These are phyloP conservation scores for Corythornis madagascariensis DNA, from an alignment of 2,113 vertebrate genomes.

Conservation along the genomic window DNA sequence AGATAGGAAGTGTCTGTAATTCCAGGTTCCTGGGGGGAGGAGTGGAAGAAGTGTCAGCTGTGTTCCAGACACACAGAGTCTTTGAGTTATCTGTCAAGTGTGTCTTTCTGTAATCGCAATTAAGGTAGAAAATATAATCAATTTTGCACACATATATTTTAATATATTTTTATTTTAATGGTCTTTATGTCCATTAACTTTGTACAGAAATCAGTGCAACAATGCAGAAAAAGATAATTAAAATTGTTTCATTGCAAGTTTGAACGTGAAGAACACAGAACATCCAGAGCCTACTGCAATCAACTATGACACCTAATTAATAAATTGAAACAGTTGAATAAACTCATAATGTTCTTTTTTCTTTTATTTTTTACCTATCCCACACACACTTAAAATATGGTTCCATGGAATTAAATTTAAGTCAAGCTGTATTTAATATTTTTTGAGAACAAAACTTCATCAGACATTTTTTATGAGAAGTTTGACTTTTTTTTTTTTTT, in stretches of 20 bases:
- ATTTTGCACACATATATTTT: background rate
- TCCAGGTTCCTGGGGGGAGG: background rate
- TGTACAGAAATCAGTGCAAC: background rate
- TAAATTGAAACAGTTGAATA: slow-evolving; percentile 17
- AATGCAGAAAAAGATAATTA: slow-evolving; percentile 37
- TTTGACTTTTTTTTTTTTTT: background rate
- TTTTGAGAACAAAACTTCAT: background rate
- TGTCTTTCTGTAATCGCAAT: background rate
- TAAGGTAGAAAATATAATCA: background rate
- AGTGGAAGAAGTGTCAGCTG: background rate
- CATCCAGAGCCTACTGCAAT: background rate
- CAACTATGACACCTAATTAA: slow-evolving; percentile 54
- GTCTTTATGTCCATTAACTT: background rate
- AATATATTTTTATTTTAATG: background rate
- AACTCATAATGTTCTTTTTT: slow-evolving; percentile 1
- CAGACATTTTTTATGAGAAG: background rate
- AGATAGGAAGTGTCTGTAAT: background rate
- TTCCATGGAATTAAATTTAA: background rate
- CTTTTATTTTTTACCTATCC: background rate
- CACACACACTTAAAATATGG: background rate
- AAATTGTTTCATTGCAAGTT: slow-evolving; percentile 20
- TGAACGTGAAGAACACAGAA: background rate
- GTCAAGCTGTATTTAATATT: background rate
- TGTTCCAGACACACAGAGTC: background rate
- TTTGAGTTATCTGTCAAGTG: background rate